phyloP scores from a whole-genome alignment of 2,113 vertebrate genomes.

The Heterotilapia buettikoferi region DNA sequence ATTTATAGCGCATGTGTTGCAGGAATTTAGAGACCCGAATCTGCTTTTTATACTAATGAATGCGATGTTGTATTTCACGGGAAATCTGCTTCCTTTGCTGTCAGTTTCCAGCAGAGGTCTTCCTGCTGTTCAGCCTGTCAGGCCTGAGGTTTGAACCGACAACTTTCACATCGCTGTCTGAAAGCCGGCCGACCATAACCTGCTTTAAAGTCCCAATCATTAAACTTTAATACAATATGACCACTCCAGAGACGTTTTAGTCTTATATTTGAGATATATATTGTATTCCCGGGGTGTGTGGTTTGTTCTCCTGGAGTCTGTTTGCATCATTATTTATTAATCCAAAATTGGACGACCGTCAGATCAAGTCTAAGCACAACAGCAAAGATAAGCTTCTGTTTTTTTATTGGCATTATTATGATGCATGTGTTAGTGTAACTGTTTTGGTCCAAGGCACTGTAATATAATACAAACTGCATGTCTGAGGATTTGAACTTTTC shows the following conservation, averaged over 20 bases:
- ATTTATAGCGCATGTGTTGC: background rate
- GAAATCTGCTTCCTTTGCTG: background rate
- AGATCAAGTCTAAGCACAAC: background rate
- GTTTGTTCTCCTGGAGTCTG: background rate
- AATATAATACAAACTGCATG: background rate
- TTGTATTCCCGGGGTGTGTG: background rate
- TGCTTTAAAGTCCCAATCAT: background rate
- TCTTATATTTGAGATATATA: background rate
- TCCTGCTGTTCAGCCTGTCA: constrained; percentile 2
- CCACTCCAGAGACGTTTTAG: background rate
- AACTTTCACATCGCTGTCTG: background rate
- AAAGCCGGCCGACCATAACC: background rate
- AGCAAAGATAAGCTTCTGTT: background rate
- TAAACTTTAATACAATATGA: background rate
- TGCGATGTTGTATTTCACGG: background rate
- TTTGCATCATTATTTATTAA: constrained; percentile 8
- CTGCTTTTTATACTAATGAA: background rate
- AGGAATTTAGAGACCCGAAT: background rate
- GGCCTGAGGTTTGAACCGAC: background rate
- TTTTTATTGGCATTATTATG: background rate
- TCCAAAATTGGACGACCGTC: background rate
- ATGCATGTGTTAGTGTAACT: background rate
- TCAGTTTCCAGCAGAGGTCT: background rate
- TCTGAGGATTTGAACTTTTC: background rate
- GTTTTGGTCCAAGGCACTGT: background rate